Evolutionary conservation across 1,140 invertebrate species (phyloP), one percentile per base, ranked within the genome.

Genomic region (Euura saliciscinereae): DNA sequence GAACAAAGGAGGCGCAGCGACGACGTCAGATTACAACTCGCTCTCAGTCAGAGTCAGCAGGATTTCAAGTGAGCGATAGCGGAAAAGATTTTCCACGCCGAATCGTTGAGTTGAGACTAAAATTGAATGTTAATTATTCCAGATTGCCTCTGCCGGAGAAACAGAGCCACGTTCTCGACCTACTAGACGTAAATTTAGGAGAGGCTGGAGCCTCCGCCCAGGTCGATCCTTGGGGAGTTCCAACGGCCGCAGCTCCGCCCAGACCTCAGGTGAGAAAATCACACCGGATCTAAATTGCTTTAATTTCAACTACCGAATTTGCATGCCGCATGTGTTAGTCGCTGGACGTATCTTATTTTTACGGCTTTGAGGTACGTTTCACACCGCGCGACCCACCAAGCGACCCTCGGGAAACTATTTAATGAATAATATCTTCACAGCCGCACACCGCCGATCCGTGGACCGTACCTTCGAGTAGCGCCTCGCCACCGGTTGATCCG

Each of bases 21-120:
- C 85, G 97, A 98, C 85, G 94, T 99, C 67, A 91, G 97, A 78
- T 89, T 99, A 74, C 96, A 98, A 87, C 90, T 99, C 84, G 98
- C 97, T 1, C 89, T 98, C 65, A 96, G 95, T 82, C 96, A 98
- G 88, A 97, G 95, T 85, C 93, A 97, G 86, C 94, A 97, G 86
- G 95, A 97, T 85, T 95, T 95, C 81, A 94, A 94, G 93, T 94
- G 83, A 88, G 89, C 85, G 51, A 28, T 28, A 28, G 8, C 8
- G 2, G 13, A 64, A 10, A 64, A 13, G 13, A 64, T 10, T 64
- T 13, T 64, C 28, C 28, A 28, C 28, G 1, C 1, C 28, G n/a
- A 6, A 66, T 74, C 67, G n/a, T 65, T 6, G 5, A 43, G 6
- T 4, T 6, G 42, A 28, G 13, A 6, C 10, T 13, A 66, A 46